A percentile compares a stretch with the other conserved stretches of the same genome.
phyloP scores from a whole-genome alignment of 2,797 vertebrate species.

The Alosa sapidissima region DNA sequence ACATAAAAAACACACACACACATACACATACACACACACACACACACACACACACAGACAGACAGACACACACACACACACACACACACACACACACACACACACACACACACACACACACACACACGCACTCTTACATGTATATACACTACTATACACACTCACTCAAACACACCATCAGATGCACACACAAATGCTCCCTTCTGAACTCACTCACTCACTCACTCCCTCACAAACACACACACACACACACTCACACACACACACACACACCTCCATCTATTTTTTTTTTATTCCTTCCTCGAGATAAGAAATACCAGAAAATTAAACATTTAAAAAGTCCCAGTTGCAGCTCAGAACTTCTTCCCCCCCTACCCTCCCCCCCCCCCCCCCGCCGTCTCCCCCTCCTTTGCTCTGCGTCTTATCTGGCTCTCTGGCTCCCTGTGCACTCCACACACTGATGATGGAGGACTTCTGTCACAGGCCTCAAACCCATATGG shows the following conservation, averaged over 20 bases:
- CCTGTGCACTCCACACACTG: conserved; percentile 3
- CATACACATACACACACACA: not conserved
- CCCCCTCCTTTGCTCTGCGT: not conserved
- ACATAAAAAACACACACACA: not conserved
- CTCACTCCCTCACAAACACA: conserved; percentile 20
- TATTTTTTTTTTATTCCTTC: not conserved
- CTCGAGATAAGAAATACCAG: not conserved
- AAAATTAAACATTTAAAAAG: conserved; percentile 7
- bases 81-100: conserved; percentile 9
- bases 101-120: not conserved
- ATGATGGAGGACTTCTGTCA: conserved; percentile 11
- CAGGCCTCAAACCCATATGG: not conserved
- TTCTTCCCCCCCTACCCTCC: too few species aligned
- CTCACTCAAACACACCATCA: not conserved
- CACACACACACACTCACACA: not conserved
- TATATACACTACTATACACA: not conserved
- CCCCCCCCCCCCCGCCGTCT: conserved; percentile 26
- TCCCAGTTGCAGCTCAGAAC: conserved; percentile 4
- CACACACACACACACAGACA: too few species aligned
- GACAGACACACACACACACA: conserved; percentile 8
- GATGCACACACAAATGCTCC: too few species aligned
- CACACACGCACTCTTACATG: not conserved
- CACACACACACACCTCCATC: conserved; percentile 26
- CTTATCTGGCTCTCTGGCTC: conserved; percentile 24
- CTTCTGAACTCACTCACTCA: too few species aligned